phyloP scores from a whole-genome alignment of 1,140 invertebrate species.

The Panagrolaimus sp. region DNA sequence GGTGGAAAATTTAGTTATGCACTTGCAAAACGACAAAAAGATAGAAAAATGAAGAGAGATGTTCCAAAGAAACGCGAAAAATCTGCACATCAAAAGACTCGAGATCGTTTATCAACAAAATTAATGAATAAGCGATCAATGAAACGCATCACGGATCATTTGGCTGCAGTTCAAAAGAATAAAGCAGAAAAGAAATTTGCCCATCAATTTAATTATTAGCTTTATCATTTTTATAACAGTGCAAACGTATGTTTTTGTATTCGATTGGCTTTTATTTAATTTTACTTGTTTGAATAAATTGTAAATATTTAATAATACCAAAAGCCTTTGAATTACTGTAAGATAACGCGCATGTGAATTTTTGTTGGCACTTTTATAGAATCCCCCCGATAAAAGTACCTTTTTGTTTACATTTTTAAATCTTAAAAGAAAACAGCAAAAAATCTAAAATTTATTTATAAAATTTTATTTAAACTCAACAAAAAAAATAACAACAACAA shows the following conservation, averaged over 20 bases:
- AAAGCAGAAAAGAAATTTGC: conserved; percentile 37
- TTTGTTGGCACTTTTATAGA: no score
- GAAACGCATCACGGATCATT: conserved; percentile 39
- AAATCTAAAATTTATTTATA: no score
- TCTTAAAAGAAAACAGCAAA: no score
- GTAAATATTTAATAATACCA: no score
- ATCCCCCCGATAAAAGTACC: no score
- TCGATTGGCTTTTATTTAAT: no score
- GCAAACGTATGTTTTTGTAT: no score
- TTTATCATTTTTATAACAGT: no score
- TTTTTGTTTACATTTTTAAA: no score
- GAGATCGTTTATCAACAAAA: conserved; percentile 46
- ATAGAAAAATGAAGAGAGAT: conserved; percentile 7
- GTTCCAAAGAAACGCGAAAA: conserved; percentile 36
- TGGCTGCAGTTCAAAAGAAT: conserved; percentile 43
- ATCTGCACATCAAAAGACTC: conserved; percentile 18
- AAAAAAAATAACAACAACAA: conserved; percentile 4
- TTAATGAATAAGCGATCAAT: conserved; percentile 45
- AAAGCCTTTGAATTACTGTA: no score
- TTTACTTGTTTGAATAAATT: no score
- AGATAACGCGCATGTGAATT: no score
- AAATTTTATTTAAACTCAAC: conserved; percentile 1
- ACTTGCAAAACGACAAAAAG: conserved; percentile 24
- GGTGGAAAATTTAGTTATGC: conserved; percentile 24
- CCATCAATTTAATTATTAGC: conserved; percentile 48